Evolutionary conservation across 37 sponge, comb jelly and placozoan genomes (phyloP), one percentile per base, ranked within the genome.

Genomic region (Mnemiopsis leidyi): DNA sequence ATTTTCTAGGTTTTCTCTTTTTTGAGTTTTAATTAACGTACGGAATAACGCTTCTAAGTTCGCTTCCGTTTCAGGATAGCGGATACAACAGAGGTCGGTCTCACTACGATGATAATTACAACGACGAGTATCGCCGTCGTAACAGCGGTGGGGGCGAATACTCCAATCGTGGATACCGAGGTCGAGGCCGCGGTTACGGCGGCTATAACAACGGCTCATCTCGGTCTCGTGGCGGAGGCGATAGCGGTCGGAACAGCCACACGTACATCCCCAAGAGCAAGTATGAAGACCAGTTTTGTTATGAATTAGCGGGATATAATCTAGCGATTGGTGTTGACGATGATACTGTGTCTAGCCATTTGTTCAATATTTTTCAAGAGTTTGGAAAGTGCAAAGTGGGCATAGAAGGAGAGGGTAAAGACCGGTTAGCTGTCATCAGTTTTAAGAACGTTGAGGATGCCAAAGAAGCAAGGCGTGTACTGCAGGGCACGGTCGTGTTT

Each of bases 401-500:
- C 9, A 38, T 85, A 36, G 90, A 85, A 61, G 90, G 90, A 39
- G 90, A 85, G 90, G 90, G 90, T 20, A 85, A 85, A 25, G 90
- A 85, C 26, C 7, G 90, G 40, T 25, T 85, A 2, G 90, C 90
- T 32, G 90, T 85, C 0, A 85, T 85, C 40, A 85, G 90, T 85
- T 85, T 85, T 37, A 85, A 85, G 25, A 37, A 37, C 16, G 90
- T 85, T 28, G 90, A 85, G 30, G 90, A 85, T 39, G 90, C 90
- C 3, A 85, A 85, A 39, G 90, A 85, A 39, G 90, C 90, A 0
- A 40, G 90, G 0, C 40, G 90, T n/a, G 40, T 38, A 3, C 90
- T 85, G 61, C 90, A 85, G 24, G 90, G 90, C 21, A 85, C 61
- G 28, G 48, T 85, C 0, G 90, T 85, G 39, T 85, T 85, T 40